Evolutionary conservation across 92 coral and sea anemone species (phyloP), one percentile per base, ranked within the genome.

Genomic region (Metridium senile): DNA sequence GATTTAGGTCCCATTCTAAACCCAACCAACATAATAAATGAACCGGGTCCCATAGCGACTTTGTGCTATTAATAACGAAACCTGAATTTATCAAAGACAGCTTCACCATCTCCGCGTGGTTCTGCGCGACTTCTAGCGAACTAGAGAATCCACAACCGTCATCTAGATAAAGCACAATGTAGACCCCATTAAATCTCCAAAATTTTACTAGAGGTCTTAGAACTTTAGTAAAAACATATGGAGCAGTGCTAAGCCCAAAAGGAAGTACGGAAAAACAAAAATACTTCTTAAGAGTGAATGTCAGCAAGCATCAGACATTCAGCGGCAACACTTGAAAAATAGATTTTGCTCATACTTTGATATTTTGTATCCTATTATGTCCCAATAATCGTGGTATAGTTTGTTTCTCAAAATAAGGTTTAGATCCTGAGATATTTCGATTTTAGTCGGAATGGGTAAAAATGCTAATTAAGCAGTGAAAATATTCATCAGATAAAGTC

Each of bases 161-260:
- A 57, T 80, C 77, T 25, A 85, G 73, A 58, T 64, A 80, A 23
- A 71, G 54, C 34, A 66, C 89, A 54, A 79, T 72, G 30, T 31
- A 34, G 33, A 54, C 67, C 1, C 85, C 82, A 10, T 68, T 68
- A 33, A 26, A 63, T 32, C 82, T 65, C 93, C 84, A 80, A 66
- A 69, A 74, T 67, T 77, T 67, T 1, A 89, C 86, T 13, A 85
- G 81, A 7, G 89, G 84, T 71, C 89, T 71, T 32, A 89, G 65
- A 27, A 68, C 62, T 66, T 84, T 88, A 39, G 89, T 88, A 46
- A 84, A 88, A 69, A 85, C 46, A 32, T 80, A 85, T 43, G 93
- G 89, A 29, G 80, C 89, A 20, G 88, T 74, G 46, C 81, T 70
- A 33, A 87, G 81, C 10, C 84, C 88, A 35, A 82, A 82, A 2